Evolutionary conservation across 2,888 invertebrate species (phyloP).

Genomic region (Rhaphigaster nebulosa): DNA sequence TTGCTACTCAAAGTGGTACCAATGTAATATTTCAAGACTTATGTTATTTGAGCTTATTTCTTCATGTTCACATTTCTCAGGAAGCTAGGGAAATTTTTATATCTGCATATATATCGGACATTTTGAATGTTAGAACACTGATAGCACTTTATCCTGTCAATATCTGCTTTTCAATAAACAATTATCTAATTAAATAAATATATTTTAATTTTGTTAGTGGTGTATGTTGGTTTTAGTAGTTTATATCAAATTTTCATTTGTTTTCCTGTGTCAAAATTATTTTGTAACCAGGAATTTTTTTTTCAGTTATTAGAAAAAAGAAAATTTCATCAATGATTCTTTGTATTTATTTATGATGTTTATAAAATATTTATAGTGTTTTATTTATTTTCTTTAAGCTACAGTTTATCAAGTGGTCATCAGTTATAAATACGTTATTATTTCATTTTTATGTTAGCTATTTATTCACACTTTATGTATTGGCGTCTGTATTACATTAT

Average conservation of each 20-base stretch:
- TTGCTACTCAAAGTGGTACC: not conserved
- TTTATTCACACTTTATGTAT: not conserved
- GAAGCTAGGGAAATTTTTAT: not conserved
- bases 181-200: not conserved
- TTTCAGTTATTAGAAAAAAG: not conserved
- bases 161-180: not conserved
- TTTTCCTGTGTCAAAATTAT: not conserved
- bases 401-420: not conserved
- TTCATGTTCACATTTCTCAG: not conserved
- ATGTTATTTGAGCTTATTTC: not conserved
- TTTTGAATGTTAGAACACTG: too few species aligned
- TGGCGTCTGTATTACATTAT: not conserved
- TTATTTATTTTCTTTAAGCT: not conserved
- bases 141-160: not conserved
- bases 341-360: not conserved
- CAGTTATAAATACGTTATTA: not conserved
- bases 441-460: not conserved
- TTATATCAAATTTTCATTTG: not conserved
- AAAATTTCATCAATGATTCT: not conserved
- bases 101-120: not conserved
- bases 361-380: not conserved
- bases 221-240: not conserved
- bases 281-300: not conserved
- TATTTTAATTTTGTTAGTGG: not conserved
- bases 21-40: not conserved